Conservation (phyloP, 64 coral and sea anemone genomes). For the Montipora capricornis region DNA sequence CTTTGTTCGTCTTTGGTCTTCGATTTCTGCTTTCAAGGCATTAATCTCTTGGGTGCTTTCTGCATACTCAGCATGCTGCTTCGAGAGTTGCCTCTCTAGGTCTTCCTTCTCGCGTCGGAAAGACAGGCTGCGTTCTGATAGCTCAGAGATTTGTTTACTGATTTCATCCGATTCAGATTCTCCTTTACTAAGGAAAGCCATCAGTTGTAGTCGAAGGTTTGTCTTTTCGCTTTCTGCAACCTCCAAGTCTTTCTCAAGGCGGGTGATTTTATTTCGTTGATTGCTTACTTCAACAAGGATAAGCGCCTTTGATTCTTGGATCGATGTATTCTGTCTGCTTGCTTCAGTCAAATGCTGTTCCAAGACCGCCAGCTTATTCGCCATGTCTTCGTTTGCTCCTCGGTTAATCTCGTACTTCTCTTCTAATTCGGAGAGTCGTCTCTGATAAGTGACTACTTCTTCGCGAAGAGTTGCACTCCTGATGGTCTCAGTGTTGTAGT, state of each 20-base stretch:
- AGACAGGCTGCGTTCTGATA: conserved; percentile 61
- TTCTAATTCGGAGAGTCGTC: conserved; percentile 85
- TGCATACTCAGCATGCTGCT: conserved; percentile 30
- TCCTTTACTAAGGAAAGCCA: conserved; percentile 63
- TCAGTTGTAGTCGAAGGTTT: conserved; percentile 65
- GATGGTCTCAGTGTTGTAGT: conserved; percentile 70
- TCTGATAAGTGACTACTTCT: conserved; percentile 83
- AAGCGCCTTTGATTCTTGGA: conserved; percentile 77
- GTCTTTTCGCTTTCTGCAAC: conserved; percentile 80
- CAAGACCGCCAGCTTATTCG: conserved; percentile 85
- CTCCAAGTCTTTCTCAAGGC: conserved; percentile 78
- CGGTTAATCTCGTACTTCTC: conserved; percentile 87
- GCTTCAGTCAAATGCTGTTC: conserved; percentile 80
- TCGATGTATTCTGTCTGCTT: conserved; percentile 62
- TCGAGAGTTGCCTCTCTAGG: conserved; percentile 45
- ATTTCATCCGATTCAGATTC: conserved; percentile 57
- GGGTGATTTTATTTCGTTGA: conserved; percentile 62
- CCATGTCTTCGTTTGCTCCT: conserved; percentile 83
- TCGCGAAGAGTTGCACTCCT: conserved; percentile 70
- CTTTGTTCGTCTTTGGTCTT: conserved; percentile 59
- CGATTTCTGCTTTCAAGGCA: conserved; percentile 57
- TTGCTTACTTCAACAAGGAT: conserved; percentile 81
- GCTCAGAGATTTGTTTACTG: conserved; percentile 63
- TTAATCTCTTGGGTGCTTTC: conserved; percentile 62
- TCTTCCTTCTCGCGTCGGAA: conserved; percentile 76